Evolutionary conservation across 2,113 vertebrate genomes (phyloP).

Genomic region (Eubucco bourcierii): DNA sequence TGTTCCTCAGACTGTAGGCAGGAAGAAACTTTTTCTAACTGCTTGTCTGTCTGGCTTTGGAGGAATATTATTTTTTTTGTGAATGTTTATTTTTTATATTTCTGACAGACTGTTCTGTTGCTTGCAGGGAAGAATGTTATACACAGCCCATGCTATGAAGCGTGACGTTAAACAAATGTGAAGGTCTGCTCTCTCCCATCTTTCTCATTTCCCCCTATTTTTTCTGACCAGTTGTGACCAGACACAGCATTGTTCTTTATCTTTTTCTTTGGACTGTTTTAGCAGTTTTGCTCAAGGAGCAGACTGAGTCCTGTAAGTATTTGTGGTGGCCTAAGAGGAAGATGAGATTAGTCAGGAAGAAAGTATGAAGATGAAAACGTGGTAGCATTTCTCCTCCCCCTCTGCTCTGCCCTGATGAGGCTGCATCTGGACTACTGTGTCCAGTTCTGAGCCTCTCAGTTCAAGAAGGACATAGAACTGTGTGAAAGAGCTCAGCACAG

Average conservation of each 20-base stretch:
- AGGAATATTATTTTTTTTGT: background rate
- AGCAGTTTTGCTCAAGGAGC: background rate
- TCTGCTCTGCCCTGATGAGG: no score
- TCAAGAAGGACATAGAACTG: no score
- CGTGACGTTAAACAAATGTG: slow-evolving; percentile 22
- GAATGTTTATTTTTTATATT: slow-evolving; percentile 23
- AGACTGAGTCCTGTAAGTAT: background rate
- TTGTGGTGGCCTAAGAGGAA: background rate
- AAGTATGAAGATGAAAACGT: background rate
- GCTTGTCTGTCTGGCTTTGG: background rate
- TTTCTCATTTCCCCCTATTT: background rate
- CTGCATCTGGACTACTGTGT: no score
- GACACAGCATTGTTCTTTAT: background rate
- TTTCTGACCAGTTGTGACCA: background rate
- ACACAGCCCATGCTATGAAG: background rate
- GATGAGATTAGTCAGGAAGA: background rate
- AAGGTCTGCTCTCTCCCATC: slow-evolving; percentile 10
- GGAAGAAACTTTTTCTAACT: slow-evolving; percentile 4
- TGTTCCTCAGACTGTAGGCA: background rate
- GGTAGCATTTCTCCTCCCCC: background rate
- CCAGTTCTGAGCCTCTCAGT: no score
- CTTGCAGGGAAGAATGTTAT: slow-evolving; percentile 13
- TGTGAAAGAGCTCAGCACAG: no score
- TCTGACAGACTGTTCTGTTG: slow-evolving; percentile 29
- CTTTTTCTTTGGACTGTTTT: background rate